Conservation (phyloP, 1,140 invertebrate species). For the Ceratina australensis region DNA sequence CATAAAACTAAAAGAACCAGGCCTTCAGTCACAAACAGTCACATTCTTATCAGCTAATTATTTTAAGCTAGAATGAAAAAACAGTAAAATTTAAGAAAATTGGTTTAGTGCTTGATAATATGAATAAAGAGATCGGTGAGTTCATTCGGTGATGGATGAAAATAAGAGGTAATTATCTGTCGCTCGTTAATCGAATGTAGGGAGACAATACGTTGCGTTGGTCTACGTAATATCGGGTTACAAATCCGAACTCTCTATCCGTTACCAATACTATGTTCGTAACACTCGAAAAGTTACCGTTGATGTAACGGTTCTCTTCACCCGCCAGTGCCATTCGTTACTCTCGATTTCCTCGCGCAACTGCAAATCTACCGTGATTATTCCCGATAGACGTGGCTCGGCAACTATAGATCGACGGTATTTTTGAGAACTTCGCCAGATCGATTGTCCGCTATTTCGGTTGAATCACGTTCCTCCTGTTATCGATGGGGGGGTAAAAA, state of each 20-base stretch:
- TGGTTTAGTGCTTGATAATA: neutral
- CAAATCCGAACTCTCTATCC: neutral
- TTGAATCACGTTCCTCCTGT: neutral
- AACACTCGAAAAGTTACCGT: constrained; percentile 13
- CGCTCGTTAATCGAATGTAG: neutral
- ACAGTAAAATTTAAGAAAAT: too few relatives aligned
- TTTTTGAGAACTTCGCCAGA: constrained; percentile 10
- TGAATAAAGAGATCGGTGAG: neutral
- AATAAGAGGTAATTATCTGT: neutral
- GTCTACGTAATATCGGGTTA: constrained; percentile 1
- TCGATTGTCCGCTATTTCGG: neutral
- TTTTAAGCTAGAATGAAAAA: too few relatives aligned
- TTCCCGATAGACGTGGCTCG: neutral
- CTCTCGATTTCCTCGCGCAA: neutral
- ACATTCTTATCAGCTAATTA: too few relatives aligned
- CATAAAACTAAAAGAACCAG: too few relatives aligned
- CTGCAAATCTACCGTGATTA: constrained; percentile 21
- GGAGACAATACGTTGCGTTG: neutral
- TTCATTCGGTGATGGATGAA: neutral
- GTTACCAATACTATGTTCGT: neutral
- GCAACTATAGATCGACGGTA: neutral
- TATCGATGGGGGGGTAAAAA: neutral
- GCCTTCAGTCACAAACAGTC: too few relatives aligned
- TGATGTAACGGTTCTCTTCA: neutral
- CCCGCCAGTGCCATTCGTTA: neutral